These are phyloP conservation scores for Rhynchonycteris naso DNA, from an alignment of 2,797 vertebrate species.

Conservation along the genomic window DNA sequence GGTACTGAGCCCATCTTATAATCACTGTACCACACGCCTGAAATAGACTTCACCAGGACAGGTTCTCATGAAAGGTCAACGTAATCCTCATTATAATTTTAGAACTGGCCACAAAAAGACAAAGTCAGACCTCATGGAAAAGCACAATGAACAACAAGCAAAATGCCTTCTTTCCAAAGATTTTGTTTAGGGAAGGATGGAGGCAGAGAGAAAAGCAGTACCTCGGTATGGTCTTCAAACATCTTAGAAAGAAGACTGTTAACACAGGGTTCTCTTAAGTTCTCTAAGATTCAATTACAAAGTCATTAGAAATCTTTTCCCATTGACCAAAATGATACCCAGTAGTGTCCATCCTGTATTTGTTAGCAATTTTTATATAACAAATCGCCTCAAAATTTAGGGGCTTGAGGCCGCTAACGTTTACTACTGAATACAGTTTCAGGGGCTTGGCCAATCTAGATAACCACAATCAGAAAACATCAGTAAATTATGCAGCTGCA, in stretches of 20 bases:
- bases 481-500: background rate
- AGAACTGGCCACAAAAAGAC: background rate
- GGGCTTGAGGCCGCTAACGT: background rate
- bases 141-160: background rate
- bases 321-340: background rate
- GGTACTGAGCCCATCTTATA: background rate
- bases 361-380: background rate
- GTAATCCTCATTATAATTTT: background rate
- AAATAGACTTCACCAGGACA: background rate
- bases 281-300: background rate
- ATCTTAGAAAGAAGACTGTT: background rate
- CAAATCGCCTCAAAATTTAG: background rate
- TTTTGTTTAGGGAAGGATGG: background rate
- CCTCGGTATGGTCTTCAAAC: background rate
- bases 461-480: background rate
- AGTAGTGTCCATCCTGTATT: background rate
- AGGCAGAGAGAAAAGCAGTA: background rate
- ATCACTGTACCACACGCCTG: background rate
- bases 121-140: background rate
- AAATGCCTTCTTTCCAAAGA: background rate
- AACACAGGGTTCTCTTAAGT: background rate
- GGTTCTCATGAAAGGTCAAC: slow-evolving; percentile 38
- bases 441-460: background rate
- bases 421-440: background rate
- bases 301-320: background rate